Evolutionary conservation across 2,888 invertebrate species (phyloP), one percentile per base, ranked within the genome.

Genomic region (Clusia tigrina): DNA sequence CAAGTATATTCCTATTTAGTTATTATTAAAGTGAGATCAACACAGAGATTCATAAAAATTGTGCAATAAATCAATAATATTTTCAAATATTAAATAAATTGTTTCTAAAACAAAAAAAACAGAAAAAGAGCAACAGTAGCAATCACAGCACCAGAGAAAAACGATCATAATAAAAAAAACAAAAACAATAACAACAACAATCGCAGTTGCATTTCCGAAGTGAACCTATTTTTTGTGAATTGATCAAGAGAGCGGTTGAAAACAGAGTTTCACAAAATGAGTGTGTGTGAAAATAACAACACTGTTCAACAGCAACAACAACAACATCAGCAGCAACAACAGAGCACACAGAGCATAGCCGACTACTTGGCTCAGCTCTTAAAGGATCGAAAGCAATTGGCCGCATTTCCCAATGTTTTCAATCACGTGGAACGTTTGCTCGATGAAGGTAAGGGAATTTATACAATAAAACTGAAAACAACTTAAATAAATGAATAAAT

Each of bases 301-400:
- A 75, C 76, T 71, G 74, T 78, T 72, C 72, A 73, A 70, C 74
- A 77, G 66, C 79, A 78, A 69, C 76, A 74, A 67, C 77, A 65
- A 20, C 66, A 65, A 48, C 72, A 69, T 17, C 72, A 72, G 52
- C 69, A 77, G 62, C 81, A 81, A 72, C 82, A 81, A 73, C 88
- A 90, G 81, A 93, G 92, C 85, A 95, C 95, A 87, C 95, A 95
- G 86, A 95, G 95, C 88, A 94, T 95, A 88, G 96, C 98, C 87
- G 98, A 99, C 89, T 99, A 99, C 89, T 90, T 99, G 89, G 97
- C 98, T 85, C 98, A 99, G 89, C 91, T 99, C 88, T 90, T 99
- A 85, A 99, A 99, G 90, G 99, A 99, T 90, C 95, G 98, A 89
- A 98, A 98, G 89, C 98, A 98, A 89, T 90, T 99, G 85, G 96